Base-by-base conservation (phyloP, 1,140 invertebrate species). In the Drosophila watanabei region DNA sequence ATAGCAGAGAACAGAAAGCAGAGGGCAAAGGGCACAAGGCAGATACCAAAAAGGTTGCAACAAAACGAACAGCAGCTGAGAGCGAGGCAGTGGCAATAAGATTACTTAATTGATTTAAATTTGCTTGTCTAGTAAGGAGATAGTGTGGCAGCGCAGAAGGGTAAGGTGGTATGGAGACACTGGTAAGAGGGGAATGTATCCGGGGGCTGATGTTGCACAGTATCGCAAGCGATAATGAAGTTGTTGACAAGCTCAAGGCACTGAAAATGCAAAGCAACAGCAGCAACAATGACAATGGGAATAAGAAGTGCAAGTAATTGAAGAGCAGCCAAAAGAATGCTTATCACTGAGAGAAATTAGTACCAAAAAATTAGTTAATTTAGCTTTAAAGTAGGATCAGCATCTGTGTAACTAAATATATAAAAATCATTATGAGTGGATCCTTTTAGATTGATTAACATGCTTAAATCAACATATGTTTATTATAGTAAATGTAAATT, bases 51-150 rank as follows among this genome's bases (percentile, higher is more conserved):
- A 63, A 54, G 49, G 33, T 54, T 45, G 48, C 66, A 57, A 51
- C 60, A 75, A 39, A 41, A 41, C 32, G 20, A 49, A 43, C 60
- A 66, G 33, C 45, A 77, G 52, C 66, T 30, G 52, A 56, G 33
- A 52, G 30, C 5, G 30, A 51, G 54, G 64, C 82, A 75, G 56
- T 80, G 57, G 83, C 84, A 88, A 88, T 88, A 88, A 88, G 84
- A 88, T 88, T 89, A 88, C 84, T 88, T 88, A 88, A 88, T 88
- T 88, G 84, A 88, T 88, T 88, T 88, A 88, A 88, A 88, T 88
- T 88, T 88, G 84, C 84, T 88, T 88, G 80, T 89, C 78, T 89
- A 79, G 72, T 84, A 82, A 58, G 64, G 39, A 24, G 59, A 39
- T 41, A 46, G 63, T 37, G 63, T 2, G 35, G 28, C 13, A 13